phyloP scores from a whole-genome alignment of 2,888 invertebrate species.

The Watsonalla cultraria region DNA sequence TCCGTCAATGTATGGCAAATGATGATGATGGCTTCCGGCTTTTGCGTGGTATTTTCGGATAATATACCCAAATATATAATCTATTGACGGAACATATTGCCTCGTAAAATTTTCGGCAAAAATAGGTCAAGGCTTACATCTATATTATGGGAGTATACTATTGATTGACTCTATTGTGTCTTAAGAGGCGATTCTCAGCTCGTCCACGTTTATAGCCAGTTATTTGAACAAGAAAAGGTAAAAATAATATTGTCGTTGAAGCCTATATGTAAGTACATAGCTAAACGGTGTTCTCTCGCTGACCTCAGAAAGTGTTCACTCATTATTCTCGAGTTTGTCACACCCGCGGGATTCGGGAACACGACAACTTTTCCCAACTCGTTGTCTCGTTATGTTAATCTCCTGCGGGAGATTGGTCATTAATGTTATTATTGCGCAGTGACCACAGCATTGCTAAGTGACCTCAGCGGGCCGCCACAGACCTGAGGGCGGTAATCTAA shows the following conservation, averaged over 20 bases:
- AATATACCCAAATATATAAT: neutral
- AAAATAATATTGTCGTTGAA: slow-evolving; percentile 1
- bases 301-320: slow-evolving; percentile 40
- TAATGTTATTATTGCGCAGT: slow-evolving; percentile 34
- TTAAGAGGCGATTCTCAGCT: neutral
- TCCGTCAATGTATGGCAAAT: neutral
- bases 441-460: slow-evolving; percentile 17
- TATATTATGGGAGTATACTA: no score
- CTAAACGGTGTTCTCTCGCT: slow-evolving; percentile 26
- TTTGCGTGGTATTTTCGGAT: neutral
- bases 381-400: slow-evolving; percentile 53
- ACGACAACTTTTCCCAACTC: slow-evolving; percentile 52
- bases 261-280: neutral
- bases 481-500: slow-evolving; percentile 3
- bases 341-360: slow-evolving; percentile 34
- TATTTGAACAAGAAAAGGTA: slow-evolving; percentile 2
- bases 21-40: neutral
- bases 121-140: neutral
- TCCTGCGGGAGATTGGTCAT: slow-evolving; percentile 35
- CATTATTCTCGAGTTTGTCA: slow-evolving; percentile 44
- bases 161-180: neutral
- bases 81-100: neutral
- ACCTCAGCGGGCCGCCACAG: slow-evolving; percentile 8
- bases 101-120: neutral
- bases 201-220: neutral